These are phyloP conservation scores for Eupithecia abbreviata DNA, from an alignment of 2,888 invertebrate species.

Conservation along the genomic window DNA sequence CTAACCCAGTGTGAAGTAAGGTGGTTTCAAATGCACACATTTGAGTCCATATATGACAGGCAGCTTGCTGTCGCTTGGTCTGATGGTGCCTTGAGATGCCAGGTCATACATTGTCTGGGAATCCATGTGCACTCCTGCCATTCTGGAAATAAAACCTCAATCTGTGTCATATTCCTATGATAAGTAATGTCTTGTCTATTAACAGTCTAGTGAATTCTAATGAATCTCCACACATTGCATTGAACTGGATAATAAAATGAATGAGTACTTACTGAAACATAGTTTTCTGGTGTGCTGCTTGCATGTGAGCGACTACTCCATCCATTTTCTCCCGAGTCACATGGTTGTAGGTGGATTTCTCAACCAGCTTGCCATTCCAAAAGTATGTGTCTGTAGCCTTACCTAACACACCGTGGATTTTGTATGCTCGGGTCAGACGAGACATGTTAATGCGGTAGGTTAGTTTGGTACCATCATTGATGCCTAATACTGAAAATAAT, in stretches of 20 bases:
- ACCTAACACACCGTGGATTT: constrained; percentile 90
- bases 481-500: constrained; percentile 86
- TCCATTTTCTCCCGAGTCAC: constrained; percentile 89
- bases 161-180: background rate
- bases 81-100: constrained; percentile 90
- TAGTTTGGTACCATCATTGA: constrained; percentile 86
- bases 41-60: constrained; percentile 94
- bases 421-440: constrained; percentile 87
- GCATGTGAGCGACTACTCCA: constrained; percentile 89
- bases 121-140: constrained; percentile 91
- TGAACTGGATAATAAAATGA: background rate
- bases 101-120: constrained; percentile 96
- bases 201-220: background rate
- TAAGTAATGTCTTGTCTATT: background rate
- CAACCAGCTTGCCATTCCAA: constrained; percentile 87
- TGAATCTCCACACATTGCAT: background rate
- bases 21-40: constrained; percentile 91
- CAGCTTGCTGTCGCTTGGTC: constrained; percentile 87
- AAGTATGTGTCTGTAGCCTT: constrained; percentile 89
- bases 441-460: constrained; percentile 84
- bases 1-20: constrained; percentile 92
- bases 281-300: constrained; percentile 92
- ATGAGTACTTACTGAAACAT: constrained; percentile 90
- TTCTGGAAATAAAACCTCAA: constrained; percentile 67
- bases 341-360: constrained; percentile 87